Evolutionary conservation across 1,140 invertebrate genomes (phyloP), one percentile per base, ranked within the genome.

Genomic region (Cyrtorhinus lividipennis): DNA sequence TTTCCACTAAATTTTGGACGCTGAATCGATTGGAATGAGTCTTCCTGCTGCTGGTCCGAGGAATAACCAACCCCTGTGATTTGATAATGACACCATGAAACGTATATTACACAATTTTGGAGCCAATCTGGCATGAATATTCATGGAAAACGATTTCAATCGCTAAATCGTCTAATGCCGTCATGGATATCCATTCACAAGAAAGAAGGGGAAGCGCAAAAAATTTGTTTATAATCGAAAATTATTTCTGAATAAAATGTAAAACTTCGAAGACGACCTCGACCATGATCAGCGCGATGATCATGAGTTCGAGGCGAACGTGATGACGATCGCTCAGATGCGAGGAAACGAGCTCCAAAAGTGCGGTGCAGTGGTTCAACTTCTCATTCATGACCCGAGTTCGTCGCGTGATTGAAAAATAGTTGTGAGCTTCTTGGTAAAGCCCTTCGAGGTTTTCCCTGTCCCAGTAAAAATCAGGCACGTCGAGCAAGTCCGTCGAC

Each of bases 381-480:
- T 94, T 93, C 72, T 95, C 90, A 76, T 97, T 97, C 80, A 96
- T 86, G 1, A 95, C 89, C 86, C 90, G 71, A 24, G 92, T 95
- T 61, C 94, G 78, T 68, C 88, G 83, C 0, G 81, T 73, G 59
- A 96, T 90, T 69, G 82, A 88, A 66, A 96, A 88, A 76, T 95
- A 88, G 22, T 80, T 79, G 64, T 85, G 89, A 0, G 84, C 87
- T 69, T 85, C 83, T 58, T 83, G 78, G 72, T 94, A 97, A 0
- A 96, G 73, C 0, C 71, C 75, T 78, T 95, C 93, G 2, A 96
- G 76, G 44, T 87, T 77, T 68, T 95, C 90, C 59, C 89, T 80
- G 68, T 97, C 93, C 94, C 95, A 98, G 72, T 97, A 97, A 74
- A 96, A 96, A 75, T 98, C 95, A 0, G 95, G 94, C 0, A 88